Conservation (phyloP, 2,888 invertebrate species). For the Cheiracanthium punctorium region DNA sequence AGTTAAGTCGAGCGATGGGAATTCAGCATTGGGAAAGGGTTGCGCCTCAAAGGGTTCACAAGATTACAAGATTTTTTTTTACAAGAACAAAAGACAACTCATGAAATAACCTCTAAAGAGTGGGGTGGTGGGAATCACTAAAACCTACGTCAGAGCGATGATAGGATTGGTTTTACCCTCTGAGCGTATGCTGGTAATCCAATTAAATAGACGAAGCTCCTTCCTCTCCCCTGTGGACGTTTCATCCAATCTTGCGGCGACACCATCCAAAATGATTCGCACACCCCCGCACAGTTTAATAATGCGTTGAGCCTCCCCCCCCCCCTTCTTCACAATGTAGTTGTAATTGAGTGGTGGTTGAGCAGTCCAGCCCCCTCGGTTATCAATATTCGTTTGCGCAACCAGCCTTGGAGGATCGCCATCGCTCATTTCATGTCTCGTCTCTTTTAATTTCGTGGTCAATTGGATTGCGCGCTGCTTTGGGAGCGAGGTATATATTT, state of each 20-base stretch:
- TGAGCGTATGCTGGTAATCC: background rate
- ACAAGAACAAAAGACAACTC: too few species aligned
- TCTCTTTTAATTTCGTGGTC: background rate
- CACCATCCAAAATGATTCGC: background rate
- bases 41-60: too few species aligned
- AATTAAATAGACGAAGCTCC: background rate
- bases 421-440: conserved; percentile 5
- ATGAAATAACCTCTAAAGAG: too few species aligned
- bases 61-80: too few species aligned
- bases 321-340: background rate
- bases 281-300: conserved; percentile 8
- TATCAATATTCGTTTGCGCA: conserved; percentile 43
- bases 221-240: background rate
- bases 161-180: too few species aligned
- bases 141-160: too few species aligned
- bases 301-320: background rate
- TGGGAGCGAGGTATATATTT: too few species aligned
- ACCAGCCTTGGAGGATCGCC: background rate
- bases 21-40: too few species aligned
- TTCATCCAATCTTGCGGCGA: background rate
- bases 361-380: conserved; percentile 19
- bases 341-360: conserved; percentile 53
- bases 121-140: too few species aligned
- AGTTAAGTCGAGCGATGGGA: too few species aligned
- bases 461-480: background rate